Percentiles rank a stretch among this genome's conserved stretches.
These are phyloP conservation scores for Bergia puertoricense DNA, from an alignment of 92 coral and sea anemone species.

Conservation along the genomic window DNA sequence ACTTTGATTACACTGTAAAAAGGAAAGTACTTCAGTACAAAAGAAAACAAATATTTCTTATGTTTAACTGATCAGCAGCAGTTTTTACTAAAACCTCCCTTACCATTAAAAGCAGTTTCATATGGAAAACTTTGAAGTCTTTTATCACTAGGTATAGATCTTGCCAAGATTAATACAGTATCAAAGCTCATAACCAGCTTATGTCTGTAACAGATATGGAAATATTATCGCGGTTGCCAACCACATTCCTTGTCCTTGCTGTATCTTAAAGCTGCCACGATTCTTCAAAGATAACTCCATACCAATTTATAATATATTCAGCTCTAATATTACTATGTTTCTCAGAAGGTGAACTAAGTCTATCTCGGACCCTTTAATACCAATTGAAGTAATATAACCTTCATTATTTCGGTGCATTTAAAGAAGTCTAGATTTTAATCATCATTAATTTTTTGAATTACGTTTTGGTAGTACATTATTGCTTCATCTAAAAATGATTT, in stretches of 20 bases:
- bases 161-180: no score
- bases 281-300: background rate
- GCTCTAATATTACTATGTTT: background rate
- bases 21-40: background rate
- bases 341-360: background rate
- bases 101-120: background rate
- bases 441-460: no score
- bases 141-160: background rate
- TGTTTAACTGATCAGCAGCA: background rate
- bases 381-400: no score
- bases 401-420: no score
- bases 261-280: background rate
- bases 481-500: no score
- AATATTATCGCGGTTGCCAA: background rate
- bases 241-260: background rate
- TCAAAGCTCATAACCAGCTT: background rate
- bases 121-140: background rate
- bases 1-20: constrained; percentile 2
- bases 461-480: no score
- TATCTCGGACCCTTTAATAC: background rate
- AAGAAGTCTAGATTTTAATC: no score
- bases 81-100: background rate
- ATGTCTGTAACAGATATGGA: background rate
- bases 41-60: background rate
- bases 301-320: background rate